Conservation (phyloP, 2,888 invertebrate species). For the Eupithecia subumbrata region DNA sequence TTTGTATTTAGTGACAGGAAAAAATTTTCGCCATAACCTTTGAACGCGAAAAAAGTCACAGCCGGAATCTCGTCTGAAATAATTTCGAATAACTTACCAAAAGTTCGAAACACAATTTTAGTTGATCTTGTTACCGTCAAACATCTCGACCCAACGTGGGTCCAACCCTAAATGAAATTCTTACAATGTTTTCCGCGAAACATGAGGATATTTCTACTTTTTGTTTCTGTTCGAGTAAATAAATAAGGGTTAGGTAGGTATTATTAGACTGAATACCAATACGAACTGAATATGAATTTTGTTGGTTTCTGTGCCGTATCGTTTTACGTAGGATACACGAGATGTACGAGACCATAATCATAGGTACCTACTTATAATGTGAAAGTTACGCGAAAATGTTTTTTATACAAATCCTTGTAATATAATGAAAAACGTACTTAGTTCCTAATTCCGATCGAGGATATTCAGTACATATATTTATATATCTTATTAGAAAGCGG, state of each 20-base stretch:
- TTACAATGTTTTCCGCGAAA: conserved; percentile 22
- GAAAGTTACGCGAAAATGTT: background rate
- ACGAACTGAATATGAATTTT: background rate
- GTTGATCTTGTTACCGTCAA: conserved; percentile 18
- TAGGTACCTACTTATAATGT: background rate
- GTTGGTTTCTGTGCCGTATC: background rate
- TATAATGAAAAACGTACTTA: too few species aligned
- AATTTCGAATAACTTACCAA: conserved; percentile 12
- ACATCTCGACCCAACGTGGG: background rate
- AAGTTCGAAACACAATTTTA: conserved; percentile 19
- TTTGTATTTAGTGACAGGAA: too few species aligned
- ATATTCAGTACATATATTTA: too few species aligned
- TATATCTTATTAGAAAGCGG: too few species aligned
- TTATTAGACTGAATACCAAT: background rate
- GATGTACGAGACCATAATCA: too few species aligned
- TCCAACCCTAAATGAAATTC: conserved; percentile 31
- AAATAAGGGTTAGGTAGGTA: background rate
- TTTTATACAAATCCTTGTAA: too few species aligned
- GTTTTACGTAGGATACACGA: background rate
- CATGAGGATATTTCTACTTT: conserved; percentile 1
- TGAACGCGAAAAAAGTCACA: background rate
- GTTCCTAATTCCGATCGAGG: too few species aligned
- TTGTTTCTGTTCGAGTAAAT: conserved; percentile 8
- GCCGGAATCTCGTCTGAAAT: conserved; percentile 6
- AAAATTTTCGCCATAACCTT: background rate